phyloP scores from a whole-genome alignment of 2,113 vertebrate species.

The Poeciliopsis turrubarensis region DNA sequence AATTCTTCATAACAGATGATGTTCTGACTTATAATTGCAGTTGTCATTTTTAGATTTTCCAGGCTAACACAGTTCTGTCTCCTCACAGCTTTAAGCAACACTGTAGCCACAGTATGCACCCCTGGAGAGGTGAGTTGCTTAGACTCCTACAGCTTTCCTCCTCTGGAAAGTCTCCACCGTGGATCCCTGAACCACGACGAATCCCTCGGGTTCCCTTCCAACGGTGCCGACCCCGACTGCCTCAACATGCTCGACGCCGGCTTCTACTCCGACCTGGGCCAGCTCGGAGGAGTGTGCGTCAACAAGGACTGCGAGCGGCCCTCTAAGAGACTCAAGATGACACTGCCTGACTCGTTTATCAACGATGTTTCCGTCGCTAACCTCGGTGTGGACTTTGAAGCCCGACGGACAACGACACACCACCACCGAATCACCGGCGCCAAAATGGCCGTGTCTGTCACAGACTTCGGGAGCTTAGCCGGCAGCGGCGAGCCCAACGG shows the following conservation, averaged over 20 bases:
- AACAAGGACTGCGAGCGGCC: slow-evolving; percentile 92
- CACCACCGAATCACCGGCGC: slow-evolving; percentile 94
- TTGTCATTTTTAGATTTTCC: not conserved
- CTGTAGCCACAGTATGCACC: slow-evolving; percentile 89
- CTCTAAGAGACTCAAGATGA: slow-evolving; percentile 94
- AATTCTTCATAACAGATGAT: not conserved
- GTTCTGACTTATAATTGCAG: not conserved
- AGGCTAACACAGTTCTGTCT: slow-evolving; percentile 1
- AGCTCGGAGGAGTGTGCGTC: slow-evolving; percentile 83
- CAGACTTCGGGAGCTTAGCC: slow-evolving; percentile 93
- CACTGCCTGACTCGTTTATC: slow-evolving; percentile 91
- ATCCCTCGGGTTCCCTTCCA: slow-evolving; percentile 87
- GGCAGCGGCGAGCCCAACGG: slow-evolving; percentile 87
- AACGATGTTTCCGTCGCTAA: slow-evolving; percentile 92
- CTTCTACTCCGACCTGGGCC: slow-evolving; percentile 93
- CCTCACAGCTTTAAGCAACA: slow-evolving; percentile 89
- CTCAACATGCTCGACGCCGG: slow-evolving; percentile 97
- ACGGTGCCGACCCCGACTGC: slow-evolving; percentile 91
- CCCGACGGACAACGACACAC: slow-evolving; percentile 84
- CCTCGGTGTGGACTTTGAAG: slow-evolving; percentile 92
- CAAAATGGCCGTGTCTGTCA: slow-evolving; percentile 97
- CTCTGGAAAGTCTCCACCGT: slow-evolving; percentile 88
- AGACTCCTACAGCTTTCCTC: slow-evolving; percentile 87
- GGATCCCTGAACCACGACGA: slow-evolving; percentile 90
- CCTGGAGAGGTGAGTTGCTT: slow-evolving; percentile 87